A percentile compares a stretch with the other conserved stretches of the same genome.
phyloP scores from a whole-genome alignment of 1,140 invertebrate genomes.

The Sitophilus oryzae region DNA sequence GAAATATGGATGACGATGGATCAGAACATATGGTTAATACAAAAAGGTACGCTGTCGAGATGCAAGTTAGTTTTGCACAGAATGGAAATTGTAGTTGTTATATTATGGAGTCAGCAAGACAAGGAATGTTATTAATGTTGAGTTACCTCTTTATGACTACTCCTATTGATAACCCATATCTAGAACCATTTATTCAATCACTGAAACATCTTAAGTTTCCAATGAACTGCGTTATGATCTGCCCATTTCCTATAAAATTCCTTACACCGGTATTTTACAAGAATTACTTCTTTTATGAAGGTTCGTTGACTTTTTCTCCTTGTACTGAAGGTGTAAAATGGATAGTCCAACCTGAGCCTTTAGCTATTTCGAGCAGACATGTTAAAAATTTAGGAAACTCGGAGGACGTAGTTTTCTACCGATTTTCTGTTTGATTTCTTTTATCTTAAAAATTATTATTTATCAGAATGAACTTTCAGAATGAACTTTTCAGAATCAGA shows the following conservation, averaged over 20 bases:
- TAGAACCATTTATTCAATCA: conserved; percentile 50
- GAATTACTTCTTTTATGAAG: conserved; percentile 67
- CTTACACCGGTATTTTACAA: conserved; percentile 47
- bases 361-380: conserved; percentile 65
- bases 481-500: too few species aligned
- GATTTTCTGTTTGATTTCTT: conserved; percentile 30
- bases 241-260: conserved; percentile 50
- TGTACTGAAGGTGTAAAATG: conserved; percentile 78
- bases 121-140: conserved; percentile 39
- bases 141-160: conserved; percentile 47
- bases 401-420: conserved; percentile 41
- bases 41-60: conserved; percentile 49
- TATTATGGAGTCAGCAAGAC: conserved; percentile 26
- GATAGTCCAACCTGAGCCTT: conserved; percentile 72
- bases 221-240: conserved; percentile 40
- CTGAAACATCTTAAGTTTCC: conserved; percentile 44
- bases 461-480: too few species aligned
- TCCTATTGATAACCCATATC: conserved; percentile 48
- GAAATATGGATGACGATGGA: conserved; percentile 49
- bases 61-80: conserved; percentile 49
- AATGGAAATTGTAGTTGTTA: conserved; percentile 19
- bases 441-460: too few species aligned
- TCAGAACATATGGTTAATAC: conserved; percentile 54
- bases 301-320: conserved; percentile 79
- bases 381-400: conserved; percentile 50